Percentiles rank a stretch among this genome's conserved stretches.
Conservation (phyloP, 2,888 invertebrate genomes). For the Ochropleura plecta region DNA sequence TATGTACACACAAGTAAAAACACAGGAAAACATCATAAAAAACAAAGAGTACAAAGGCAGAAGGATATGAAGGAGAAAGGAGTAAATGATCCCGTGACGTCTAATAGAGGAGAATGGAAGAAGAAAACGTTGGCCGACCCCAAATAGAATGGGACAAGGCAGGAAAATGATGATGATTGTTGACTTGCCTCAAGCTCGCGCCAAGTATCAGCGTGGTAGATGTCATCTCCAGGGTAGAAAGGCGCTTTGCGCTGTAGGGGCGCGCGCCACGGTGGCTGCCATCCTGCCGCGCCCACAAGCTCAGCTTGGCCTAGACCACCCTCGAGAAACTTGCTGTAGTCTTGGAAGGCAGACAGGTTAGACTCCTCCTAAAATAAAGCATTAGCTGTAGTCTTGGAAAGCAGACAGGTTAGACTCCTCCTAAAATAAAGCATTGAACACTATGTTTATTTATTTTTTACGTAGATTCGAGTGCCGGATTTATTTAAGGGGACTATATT, state of each 20-base stretch:
- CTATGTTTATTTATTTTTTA: background rate
- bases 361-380: slow-evolving; percentile 82
- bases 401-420: slow-evolving; percentile 87
- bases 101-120: no score
- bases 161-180: background rate
- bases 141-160: no score
- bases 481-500: no score
- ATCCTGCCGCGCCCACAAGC: slow-evolving; percentile 88
- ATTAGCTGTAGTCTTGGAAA: slow-evolving; percentile 90
- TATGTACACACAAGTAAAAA: no score
- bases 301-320: slow-evolving; percentile 90
- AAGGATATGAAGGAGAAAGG: no score
- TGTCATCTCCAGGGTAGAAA: slow-evolving; percentile 89
- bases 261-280: slow-evolving; percentile 91
- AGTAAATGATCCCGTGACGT: no score
- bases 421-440: slow-evolving; percentile 65
- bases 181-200: slow-evolving; percentile 84
- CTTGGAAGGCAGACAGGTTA: slow-evolving; percentile 87
- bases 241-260: slow-evolving; percentile 91
- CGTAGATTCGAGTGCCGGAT: background rate
- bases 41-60: no score
- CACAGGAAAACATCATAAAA: no score
- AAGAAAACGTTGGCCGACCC: no score
- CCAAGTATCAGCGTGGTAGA: slow-evolving; percentile 89
- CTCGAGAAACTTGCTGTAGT: slow-evolving; percentile 90